A percentile compares a stretch with the other conserved stretches of the same genome.
phyloP scores from a whole-genome alignment of 2,797 vertebrate species.

The Oreochromis mossambicus region DNA sequence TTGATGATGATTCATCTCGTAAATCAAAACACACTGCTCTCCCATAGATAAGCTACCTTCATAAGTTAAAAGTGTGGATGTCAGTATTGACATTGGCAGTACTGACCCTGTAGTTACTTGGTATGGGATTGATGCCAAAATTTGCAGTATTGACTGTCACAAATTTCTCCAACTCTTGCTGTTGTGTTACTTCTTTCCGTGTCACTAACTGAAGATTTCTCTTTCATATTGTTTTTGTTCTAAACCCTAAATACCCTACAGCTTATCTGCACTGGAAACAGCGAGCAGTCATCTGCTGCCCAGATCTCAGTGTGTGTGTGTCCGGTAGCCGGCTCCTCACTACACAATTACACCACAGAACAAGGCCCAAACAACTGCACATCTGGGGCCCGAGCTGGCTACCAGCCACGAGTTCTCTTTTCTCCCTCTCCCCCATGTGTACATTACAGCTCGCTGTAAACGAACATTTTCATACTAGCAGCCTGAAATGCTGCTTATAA shows the following conservation, averaged over 20 bases:
- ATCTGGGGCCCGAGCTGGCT: slow-evolving; percentile 68
- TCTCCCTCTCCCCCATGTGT: slow-evolving; percentile 29
- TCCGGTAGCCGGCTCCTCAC: slow-evolving; percentile 55
- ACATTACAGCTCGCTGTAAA: slow-evolving; percentile 51
- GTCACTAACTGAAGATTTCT: neutral
- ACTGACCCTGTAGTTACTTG: neutral
- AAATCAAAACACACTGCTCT: neutral
- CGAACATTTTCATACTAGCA: slow-evolving; percentile 46
- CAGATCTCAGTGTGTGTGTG: slow-evolving; percentile 60
- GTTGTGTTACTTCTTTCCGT: neutral
- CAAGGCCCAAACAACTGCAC: slow-evolving; percentile 61
- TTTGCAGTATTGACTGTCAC: neutral
- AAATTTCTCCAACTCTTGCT: neutral
- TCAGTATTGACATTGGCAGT: neutral
- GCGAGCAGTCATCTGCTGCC: slow-evolving; percentile 57
- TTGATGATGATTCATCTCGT: neutral
- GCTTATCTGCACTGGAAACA: slow-evolving; percentile 31
- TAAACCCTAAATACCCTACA: slow-evolving; percentile 22
- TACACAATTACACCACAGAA: slow-evolving; percentile 55
- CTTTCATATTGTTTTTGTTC: neutral
- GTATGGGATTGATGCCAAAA: neutral
- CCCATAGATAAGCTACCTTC: neutral
- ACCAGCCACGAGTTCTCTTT: slow-evolving; percentile 36
- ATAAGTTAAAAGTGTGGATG: neutral
- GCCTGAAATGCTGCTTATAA: slow-evolving; percentile 18